A percentile compares a stretch with the other conserved stretches of the same genome.
Conservation (phyloP, 2,797 vertebrate genomes). For the Sphaeramia orbicularis region DNA sequence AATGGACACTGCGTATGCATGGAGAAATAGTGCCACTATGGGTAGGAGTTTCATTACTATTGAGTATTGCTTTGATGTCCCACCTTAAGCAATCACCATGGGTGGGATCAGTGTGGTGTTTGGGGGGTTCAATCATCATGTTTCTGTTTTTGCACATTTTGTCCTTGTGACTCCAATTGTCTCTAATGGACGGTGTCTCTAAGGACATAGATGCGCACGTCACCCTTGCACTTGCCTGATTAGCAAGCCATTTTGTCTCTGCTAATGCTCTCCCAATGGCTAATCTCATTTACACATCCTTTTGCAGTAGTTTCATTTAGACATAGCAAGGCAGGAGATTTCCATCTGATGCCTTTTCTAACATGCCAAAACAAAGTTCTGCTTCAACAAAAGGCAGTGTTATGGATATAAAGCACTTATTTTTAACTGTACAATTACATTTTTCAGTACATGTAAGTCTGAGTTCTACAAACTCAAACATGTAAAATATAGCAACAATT, state of each 20-base stretch:
- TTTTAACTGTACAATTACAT: conserved; percentile 1
- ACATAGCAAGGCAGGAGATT: not conserved
- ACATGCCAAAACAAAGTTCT: not conserved
- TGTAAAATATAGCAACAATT: not conserved
- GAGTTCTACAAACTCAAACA: not conserved
- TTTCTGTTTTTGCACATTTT: conserved; percentile 31
- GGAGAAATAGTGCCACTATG: conserved; percentile 1
- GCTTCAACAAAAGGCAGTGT: no score
- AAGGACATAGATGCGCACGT: conserved; percentile 61
- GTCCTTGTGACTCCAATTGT: conserved; percentile 63
- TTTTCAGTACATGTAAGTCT: not conserved
- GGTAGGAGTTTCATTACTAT: conserved; percentile 15
- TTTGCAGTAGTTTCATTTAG: not conserved
- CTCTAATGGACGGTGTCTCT: not conserved
- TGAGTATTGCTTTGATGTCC: not conserved
- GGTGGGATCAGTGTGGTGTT: not conserved
- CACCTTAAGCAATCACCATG: not conserved
- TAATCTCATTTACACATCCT: conserved; percentile 36
- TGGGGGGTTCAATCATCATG: conserved; percentile 6
- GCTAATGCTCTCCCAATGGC: conserved; percentile 26
- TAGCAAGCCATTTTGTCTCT: conserved; percentile 33
- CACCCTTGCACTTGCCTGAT: conserved; percentile 26
- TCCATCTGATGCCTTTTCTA: conserved; percentile 1
- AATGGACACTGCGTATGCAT: not conserved
- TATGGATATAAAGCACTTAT: conserved; percentile 6